Percentiles rank a stretch among this genome's conserved stretches.
These are phyloP conservation scores for Gymnoscopelus microlampas DNA, from an alignment of 2,797 vertebrate genomes.

Conservation along the genomic window DNA sequence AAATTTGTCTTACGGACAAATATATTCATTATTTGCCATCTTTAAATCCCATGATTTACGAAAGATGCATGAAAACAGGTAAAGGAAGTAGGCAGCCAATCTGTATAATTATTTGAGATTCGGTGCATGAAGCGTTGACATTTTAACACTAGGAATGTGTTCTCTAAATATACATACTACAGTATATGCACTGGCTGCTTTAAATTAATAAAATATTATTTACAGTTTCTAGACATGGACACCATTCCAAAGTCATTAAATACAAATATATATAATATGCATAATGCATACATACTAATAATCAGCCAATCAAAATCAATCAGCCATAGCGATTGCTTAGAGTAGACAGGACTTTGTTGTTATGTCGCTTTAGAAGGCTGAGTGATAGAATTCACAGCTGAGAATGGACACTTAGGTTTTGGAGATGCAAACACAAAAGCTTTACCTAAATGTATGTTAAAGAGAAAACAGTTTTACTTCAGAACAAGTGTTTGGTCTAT, in stretches of 20 bases:
- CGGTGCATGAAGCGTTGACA: constrained; percentile 63
- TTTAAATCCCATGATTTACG: constrained; percentile 61
- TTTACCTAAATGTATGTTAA: constrained; percentile 38
- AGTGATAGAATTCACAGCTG: constrained; percentile 53
- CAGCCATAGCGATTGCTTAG: constrained; percentile 48
- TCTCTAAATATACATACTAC: constrained; percentile 59
- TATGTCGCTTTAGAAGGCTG: constrained; percentile 45
- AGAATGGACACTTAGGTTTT: constrained; percentile 44
- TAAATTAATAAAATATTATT: constrained; percentile 82
- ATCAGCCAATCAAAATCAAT: constrained; percentile 24
- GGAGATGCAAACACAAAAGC: constrained; percentile 58
- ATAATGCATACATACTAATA: constrained; percentile 74
- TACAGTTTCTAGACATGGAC: constrained; percentile 74
- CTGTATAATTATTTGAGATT: constrained; percentile 53
- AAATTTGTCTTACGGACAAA: constrained; percentile 51
- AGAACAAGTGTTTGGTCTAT: constrained; percentile 65
- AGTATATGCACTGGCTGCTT: constrained; percentile 58
- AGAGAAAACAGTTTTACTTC: constrained; percentile 54
- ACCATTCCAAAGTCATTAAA: constrained; percentile 67
- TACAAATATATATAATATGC: constrained; percentile 78
- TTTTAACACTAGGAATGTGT: constrained; percentile 59
- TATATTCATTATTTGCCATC: constrained; percentile 65
- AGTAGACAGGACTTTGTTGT: constrained; percentile 50
- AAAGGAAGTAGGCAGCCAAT: constrained; percentile 52
- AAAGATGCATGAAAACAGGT: constrained; percentile 67